These are phyloP conservation scores for Cordylochernes scorpioides DNA, from an alignment of 2,888 invertebrate species.

Conservation along the genomic window DNA sequence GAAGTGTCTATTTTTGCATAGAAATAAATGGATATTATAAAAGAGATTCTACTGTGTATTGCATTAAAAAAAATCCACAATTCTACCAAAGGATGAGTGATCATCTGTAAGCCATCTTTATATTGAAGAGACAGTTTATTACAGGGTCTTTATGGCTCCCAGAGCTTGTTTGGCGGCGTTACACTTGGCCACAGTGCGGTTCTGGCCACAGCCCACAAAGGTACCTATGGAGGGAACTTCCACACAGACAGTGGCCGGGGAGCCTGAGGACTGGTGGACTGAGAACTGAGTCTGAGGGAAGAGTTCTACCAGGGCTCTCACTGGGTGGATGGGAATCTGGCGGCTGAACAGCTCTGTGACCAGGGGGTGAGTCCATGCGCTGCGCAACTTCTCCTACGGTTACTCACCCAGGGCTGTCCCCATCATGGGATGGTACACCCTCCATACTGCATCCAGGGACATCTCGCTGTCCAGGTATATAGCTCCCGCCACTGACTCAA, in stretches of 20 bases:
- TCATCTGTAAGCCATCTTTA: too few species aligned
- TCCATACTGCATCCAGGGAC: constrained; percentile 44
- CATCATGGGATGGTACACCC: constrained; percentile 24
- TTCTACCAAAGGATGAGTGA: too few species aligned
- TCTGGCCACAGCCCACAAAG: constrained; percentile 86
- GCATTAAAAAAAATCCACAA: too few species aligned
- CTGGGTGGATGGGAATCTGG: constrained; percentile 91
- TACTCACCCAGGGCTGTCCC: constrained; percentile 9
- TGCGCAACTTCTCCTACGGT: too few species aligned
- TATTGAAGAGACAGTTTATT: too few species aligned
- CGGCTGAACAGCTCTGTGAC: constrained; percentile 69
- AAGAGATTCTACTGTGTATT: too few species aligned
- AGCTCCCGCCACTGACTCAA: constrained; percentile 72
- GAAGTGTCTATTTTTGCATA: too few species aligned
- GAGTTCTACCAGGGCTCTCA: constrained; percentile 72
- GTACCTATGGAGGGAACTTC: too few species aligned
- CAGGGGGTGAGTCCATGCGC: too few species aligned
- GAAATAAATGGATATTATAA: too few species aligned
- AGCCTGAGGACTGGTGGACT: constrained; percentile 80
- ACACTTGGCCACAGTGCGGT: constrained; percentile 94
- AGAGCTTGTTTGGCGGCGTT: constrained; percentile 93
- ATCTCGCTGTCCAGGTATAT: constrained; percentile 60
- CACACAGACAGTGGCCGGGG: too few species aligned
- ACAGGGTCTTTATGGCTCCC: constrained; percentile 47
- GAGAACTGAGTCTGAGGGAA: constrained; percentile 93